phyloP scores from a whole-genome alignment of 2,797 vertebrate species.

The Megalops cyprinoides region DNA sequence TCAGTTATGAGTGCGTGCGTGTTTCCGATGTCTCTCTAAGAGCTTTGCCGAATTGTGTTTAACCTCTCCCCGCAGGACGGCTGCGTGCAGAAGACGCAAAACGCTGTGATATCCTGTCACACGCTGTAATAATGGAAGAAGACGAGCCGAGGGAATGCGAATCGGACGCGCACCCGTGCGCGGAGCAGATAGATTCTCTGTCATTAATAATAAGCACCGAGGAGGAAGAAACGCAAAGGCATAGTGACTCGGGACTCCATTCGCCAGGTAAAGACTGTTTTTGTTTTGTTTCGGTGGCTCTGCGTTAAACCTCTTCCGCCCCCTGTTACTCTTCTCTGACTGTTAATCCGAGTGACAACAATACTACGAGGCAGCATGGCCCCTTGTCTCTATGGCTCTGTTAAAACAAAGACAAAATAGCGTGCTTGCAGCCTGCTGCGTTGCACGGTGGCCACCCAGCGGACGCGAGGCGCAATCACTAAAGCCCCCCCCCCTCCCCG shows the following conservation, averaged over 20 bases:
- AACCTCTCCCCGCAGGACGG: conserved; percentile 40
- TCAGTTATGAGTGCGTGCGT: conserved; percentile 49
- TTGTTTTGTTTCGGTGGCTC: conserved; percentile 42
- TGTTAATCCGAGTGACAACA: conserved; percentile 72
- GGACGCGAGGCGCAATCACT: conserved; percentile 39
- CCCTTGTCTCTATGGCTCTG: conserved; percentile 78
- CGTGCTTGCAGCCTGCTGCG: conserved; percentile 59
- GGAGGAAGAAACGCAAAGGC: conserved; percentile 67
- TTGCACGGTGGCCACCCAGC: conserved; percentile 53
- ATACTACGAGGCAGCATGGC: conserved; percentile 75
- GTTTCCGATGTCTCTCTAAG: conserved; percentile 50
- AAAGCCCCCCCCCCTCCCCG: conserved; percentile 45
- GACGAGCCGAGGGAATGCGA: conserved; percentile 56
- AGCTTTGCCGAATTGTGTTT: conserved; percentile 62
- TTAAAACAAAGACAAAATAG: conserved; percentile 82
- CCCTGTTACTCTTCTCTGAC: conserved; percentile 57
- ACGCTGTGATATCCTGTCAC: conserved; percentile 44
- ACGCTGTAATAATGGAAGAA: conserved; percentile 70
- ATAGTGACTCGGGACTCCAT: conserved; percentile 56
- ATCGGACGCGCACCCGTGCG: conserved; percentile 65
- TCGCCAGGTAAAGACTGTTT: conserved; percentile 68
- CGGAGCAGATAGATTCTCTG: conserved; percentile 71
- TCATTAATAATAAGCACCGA: conserved; percentile 78
- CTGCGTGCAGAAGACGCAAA: conserved; percentile 31
- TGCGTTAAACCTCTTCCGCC: conserved; percentile 55